Percentiles rank a stretch among this genome's conserved stretches.
Conservation (phyloP, 2,888 invertebrate genomes). For the Embidobia sp. region DNA sequence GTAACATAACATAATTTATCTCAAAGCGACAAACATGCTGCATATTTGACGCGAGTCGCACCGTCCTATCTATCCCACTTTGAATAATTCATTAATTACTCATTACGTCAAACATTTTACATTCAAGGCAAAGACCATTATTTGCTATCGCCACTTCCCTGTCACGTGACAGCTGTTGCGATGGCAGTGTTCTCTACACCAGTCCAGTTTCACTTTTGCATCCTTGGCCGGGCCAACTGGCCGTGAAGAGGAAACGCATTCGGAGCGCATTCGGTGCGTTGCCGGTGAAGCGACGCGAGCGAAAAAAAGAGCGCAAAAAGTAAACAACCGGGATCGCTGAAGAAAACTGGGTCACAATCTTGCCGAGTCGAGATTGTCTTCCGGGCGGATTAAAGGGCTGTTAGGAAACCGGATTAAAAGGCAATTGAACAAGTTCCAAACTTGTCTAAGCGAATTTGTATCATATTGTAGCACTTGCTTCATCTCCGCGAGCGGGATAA, state of each 20-base stretch:
- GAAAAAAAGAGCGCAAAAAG: not conserved
- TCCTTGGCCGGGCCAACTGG: constrained; percentile 31
- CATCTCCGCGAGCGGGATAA: constrained; percentile 46
- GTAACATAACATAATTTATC: constrained; percentile 39
- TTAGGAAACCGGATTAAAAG: constrained; percentile 66
- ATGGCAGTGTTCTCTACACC: constrained; percentile 14
- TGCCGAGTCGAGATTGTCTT: constrained; percentile 55
- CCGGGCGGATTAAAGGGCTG: constrained; percentile 59
- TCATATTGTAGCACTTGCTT: constrained; percentile 64
- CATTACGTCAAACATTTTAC: constrained; percentile 30
- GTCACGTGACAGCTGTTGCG: constrained; percentile 27
- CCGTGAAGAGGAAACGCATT: constrained; percentile 10
- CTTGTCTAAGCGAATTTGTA: constrained; percentile 64
- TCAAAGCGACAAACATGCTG: constrained; percentile 19
- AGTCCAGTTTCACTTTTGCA: constrained; percentile 26
- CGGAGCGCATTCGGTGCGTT: too few species aligned
- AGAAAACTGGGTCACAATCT: constrained; percentile 50
- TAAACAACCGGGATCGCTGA: constrained; percentile 1
- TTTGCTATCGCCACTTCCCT: constrained; percentile 29
- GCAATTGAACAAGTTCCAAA: constrained; percentile 66
- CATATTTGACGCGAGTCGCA: constrained; percentile 17
- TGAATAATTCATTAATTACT: constrained; percentile 53
- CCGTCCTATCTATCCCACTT: constrained; percentile 26
- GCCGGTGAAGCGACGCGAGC: not conserved
- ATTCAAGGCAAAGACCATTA: constrained; percentile 53